These are phyloP conservation scores for Chamaea fasciata DNA, from an alignment of 2,113 vertebrate genomes.

Conservation along the genomic window DNA sequence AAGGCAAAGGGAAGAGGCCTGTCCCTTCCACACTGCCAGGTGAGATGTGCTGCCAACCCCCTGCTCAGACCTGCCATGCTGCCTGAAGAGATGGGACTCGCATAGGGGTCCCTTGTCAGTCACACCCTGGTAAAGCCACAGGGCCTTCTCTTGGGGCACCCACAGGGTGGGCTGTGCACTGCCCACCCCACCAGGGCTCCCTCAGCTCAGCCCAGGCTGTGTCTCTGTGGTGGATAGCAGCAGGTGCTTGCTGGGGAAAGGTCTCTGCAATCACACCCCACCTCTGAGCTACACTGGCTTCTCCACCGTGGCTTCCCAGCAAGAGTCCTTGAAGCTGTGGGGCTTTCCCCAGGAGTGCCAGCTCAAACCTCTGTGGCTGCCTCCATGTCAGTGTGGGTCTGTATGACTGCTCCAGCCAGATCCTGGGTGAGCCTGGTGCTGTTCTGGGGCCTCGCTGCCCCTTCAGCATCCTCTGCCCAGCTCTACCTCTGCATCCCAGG, in stretches of 20 bases:
- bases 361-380: background rate
- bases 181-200: background rate
- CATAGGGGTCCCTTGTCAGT: background rate
- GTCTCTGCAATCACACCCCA: background rate
- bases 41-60: background rate
- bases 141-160: background rate
- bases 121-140: background rate
- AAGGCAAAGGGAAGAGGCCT: background rate
- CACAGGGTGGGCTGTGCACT: background rate
- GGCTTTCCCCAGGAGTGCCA: background rate
- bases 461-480: background rate
- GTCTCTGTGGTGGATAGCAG: background rate
- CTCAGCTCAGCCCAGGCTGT: background rate
- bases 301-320: background rate
- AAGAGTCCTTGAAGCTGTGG: background rate
- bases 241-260: background rate
- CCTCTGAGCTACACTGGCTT: background rate
- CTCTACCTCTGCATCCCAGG: background rate
- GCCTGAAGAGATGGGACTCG: background rate
- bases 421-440: background rate
- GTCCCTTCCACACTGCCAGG: background rate
- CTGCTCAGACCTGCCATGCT: background rate
- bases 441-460: fast-evolving
- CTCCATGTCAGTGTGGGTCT: background rate
- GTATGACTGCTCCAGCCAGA: background rate